Conservation (phyloP, 37 sponge, comb jelly and placozoan genomes). For the Tethya wilhelma region DNA sequence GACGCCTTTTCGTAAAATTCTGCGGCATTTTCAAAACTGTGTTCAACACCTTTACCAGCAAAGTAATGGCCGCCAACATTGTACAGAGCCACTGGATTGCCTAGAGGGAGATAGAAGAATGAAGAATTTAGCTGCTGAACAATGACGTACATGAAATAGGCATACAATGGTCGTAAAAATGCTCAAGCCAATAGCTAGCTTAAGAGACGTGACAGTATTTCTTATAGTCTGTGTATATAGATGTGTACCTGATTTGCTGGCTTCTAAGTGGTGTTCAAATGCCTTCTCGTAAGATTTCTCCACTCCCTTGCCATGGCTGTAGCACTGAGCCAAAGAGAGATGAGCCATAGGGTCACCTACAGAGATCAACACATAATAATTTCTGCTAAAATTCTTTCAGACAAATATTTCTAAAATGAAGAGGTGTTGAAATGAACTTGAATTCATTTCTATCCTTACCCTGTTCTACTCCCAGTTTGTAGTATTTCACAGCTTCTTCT, state of each 20-base stretch:
- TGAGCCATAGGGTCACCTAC: slow-evolving; percentile 71
- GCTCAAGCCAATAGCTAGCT: neutral
- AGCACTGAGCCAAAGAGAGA: slow-evolving; percentile 80
- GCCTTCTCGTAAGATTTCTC: slow-evolving; percentile 60
- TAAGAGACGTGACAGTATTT: neutral
- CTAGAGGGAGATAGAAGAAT: slow-evolving; percentile 41
- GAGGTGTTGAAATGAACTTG: neutral
- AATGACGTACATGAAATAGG: neutral
- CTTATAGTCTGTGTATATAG: neutral
- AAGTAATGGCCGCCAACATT: slow-evolving; percentile 84
- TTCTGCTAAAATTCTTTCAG: neutral
- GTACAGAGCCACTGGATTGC: slow-evolving; percentile 67
- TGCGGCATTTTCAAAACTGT: slow-evolving; percentile 74
- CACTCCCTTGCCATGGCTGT: slow-evolving; percentile 80
- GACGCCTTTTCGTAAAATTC: slow-evolving; percentile 74
- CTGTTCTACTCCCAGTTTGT: slow-evolving; percentile 57
- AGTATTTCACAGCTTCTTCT: slow-evolving; percentile 63
- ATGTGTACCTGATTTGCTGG: slow-evolving; percentile 63
- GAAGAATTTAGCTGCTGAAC: too few species aligned
- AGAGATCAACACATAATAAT: neutral
- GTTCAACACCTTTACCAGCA: slow-evolving; percentile 78
- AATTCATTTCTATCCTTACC: slow-evolving; percentile 10
- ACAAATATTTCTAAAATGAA: neutral
- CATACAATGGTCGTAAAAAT: neutral
- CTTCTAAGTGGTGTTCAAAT: slow-evolving; percentile 60